Conservation (phyloP, 1,140 invertebrate species). For the Drosophila triauraria region DNA sequence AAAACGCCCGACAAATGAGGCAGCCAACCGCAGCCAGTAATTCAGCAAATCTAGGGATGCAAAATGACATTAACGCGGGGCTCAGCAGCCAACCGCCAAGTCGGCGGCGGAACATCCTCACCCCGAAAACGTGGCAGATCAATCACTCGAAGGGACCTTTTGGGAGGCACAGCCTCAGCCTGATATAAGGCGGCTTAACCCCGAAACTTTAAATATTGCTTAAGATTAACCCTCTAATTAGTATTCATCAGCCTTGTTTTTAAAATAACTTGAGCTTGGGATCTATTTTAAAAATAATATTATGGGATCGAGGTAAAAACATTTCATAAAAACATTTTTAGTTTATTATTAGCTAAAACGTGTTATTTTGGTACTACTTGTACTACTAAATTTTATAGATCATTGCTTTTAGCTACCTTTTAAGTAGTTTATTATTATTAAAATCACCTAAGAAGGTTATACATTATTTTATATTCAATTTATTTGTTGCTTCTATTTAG, state of each 20-base stretch:
- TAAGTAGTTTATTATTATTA: too few species aligned
- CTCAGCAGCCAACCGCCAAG: constrained; percentile 28
- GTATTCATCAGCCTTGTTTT: constrained; percentile 11
- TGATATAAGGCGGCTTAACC: neutral
- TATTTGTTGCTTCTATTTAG: neutral
- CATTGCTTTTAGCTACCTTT: too few species aligned
- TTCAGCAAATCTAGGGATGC: constrained; percentile 61
- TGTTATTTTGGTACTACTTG: too few species aligned
- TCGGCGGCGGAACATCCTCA: constrained; percentile 15
- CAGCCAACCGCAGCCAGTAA: constrained; percentile 77
- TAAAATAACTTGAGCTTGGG: neutral
- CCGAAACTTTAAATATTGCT: constrained; percentile 7
- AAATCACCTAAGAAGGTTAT: too few species aligned
- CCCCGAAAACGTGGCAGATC: constrained; percentile 24
- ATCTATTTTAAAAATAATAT: neutral
- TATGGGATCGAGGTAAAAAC: neutral
- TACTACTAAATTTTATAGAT: too few species aligned
- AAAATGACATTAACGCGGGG: constrained; percentile 34
- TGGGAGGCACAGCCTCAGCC: neutral
- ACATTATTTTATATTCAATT: too few species aligned
- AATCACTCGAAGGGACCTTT: constrained; percentile 16
- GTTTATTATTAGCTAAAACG: too few species aligned
- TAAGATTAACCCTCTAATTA: constrained; percentile 18
- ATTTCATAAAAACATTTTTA: too few species aligned
- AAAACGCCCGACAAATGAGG: constrained; percentile 69